A percentile compares a stretch with the other conserved stretches of the same genome.
phyloP scores from a whole-genome alignment of 2,888 invertebrate species.

The Drosophila borborema region DNA sequence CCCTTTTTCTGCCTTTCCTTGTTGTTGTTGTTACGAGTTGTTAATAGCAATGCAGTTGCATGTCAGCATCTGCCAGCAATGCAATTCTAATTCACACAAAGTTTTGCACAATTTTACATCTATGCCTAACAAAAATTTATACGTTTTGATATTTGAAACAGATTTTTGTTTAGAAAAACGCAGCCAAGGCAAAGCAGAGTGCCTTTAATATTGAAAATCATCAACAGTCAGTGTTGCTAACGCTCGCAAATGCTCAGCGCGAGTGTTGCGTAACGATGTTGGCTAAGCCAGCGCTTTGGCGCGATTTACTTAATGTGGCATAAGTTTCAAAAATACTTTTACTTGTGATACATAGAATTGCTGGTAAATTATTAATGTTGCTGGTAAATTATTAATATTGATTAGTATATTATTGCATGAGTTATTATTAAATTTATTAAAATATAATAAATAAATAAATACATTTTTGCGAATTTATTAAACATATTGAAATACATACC shows the following conservation, averaged over 20 bases:
- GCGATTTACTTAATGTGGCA: not conserved
- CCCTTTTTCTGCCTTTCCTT: conserved; percentile 52
- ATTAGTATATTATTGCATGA: not conserved
- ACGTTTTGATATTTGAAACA: conserved; percentile 35
- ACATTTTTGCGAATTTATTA: no score
- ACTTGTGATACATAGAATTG: not conserved
- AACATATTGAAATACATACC: no score
- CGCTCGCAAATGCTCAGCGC: not conserved
- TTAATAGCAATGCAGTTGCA: conserved; percentile 4
- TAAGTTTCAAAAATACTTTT: not conserved
- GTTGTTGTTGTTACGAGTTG: conserved; percentile 3
- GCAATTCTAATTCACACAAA: conserved; percentile 18
- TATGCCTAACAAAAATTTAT: conserved; percentile 36
- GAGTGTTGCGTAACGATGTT: conserved; percentile 18
- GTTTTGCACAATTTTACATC: conserved; percentile 22
- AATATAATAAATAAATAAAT: no score
- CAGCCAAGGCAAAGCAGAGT: conserved; percentile 45
- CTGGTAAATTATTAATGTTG: not conserved
- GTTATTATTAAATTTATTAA: no score
- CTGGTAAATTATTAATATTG: not conserved
- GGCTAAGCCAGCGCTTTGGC: conserved; percentile 6
- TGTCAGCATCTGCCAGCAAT: conserved; percentile 9
- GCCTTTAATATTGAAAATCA: conserved; percentile 72
- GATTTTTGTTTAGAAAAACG: conserved; percentile 50
- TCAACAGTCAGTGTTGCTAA: conserved; percentile 56